phyloP scores from a whole-genome alignment of 2,888 invertebrate genomes.

The Spisula solida region DNA sequence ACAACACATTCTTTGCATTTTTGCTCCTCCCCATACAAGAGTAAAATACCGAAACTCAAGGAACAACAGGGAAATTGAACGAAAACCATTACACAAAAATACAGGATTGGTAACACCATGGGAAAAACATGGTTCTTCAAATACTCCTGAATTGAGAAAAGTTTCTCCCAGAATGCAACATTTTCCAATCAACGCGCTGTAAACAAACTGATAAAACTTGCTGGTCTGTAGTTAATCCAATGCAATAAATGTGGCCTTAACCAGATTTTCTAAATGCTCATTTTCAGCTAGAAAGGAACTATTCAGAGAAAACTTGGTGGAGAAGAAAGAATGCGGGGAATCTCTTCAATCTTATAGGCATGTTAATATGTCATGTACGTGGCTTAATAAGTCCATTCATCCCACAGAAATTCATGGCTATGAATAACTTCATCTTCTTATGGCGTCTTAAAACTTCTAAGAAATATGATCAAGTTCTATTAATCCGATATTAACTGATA shows the following conservation, averaged over 20 bases:
- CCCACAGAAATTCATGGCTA: not conserved
- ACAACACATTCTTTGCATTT: not conserved
- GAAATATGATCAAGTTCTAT: slow-evolving; percentile 14
- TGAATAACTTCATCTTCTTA: slow-evolving; percentile 23
- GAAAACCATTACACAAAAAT: not conserved
- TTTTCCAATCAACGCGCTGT: slow-evolving; percentile 11
- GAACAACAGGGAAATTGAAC: no score
- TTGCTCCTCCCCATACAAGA: not conserved
- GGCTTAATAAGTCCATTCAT: not conserved
- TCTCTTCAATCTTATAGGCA: slow-evolving; percentile 7
- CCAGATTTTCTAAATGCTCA: slow-evolving; percentile 10
- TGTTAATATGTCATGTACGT: slow-evolving; percentile 25
- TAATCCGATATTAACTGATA: slow-evolving; percentile 13
- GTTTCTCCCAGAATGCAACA: slow-evolving; percentile 13
- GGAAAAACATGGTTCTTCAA: no score
- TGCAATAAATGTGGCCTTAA: slow-evolving; percentile 12
- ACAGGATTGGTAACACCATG: not conserved
- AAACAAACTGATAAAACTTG: slow-evolving; percentile 5
- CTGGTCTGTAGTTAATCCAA: slow-evolving; percentile 17
- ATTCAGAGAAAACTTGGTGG: not conserved
- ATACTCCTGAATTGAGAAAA: not conserved
- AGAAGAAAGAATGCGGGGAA: not conserved
- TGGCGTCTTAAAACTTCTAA: slow-evolving; percentile 11
- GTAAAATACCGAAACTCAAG: not conserved
- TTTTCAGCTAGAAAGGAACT: slow-evolving; percentile 10